A percentile compares a stretch with the other conserved stretches of the same genome.
These are phyloP conservation scores for Castor canadensis DNA, from an alignment of 2,113 vertebrate genomes.

Conservation along the genomic window DNA sequence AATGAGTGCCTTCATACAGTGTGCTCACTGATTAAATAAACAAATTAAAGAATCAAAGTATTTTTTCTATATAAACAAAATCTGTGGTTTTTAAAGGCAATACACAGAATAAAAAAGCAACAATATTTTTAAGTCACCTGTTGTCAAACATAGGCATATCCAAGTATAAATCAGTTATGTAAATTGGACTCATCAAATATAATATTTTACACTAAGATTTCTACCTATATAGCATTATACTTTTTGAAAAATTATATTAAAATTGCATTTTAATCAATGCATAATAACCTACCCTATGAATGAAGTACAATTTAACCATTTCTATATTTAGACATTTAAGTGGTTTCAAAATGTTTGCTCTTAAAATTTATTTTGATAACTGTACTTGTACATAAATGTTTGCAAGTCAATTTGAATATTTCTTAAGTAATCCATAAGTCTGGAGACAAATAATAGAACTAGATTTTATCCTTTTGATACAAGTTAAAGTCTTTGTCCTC, in stretches of 20 bases:
- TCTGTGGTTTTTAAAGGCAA: background rate
- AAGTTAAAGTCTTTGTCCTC: background rate
- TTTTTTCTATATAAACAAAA: background rate
- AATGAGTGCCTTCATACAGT: background rate
- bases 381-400: background rate
- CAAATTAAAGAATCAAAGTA: background rate
- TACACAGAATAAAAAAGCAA: background rate
- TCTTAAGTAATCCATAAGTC: background rate
- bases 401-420: background rate
- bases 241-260: background rate
- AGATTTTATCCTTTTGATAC: background rate
- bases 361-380: background rate
- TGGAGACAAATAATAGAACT: background rate
- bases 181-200: background rate
- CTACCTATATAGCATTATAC: background rate
- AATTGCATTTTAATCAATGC: background rate
- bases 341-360: background rate
- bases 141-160: background rate
- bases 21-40: background rate
- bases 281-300: background rate
- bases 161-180: background rate
- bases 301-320: background rate
- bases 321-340: background rate
- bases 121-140: background rate
- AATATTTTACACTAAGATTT: background rate